Evolutionary conservation across 37 sponge, comb jelly and placozoan species (phyloP).

Genomic region (Beroe forskalii): DNA sequence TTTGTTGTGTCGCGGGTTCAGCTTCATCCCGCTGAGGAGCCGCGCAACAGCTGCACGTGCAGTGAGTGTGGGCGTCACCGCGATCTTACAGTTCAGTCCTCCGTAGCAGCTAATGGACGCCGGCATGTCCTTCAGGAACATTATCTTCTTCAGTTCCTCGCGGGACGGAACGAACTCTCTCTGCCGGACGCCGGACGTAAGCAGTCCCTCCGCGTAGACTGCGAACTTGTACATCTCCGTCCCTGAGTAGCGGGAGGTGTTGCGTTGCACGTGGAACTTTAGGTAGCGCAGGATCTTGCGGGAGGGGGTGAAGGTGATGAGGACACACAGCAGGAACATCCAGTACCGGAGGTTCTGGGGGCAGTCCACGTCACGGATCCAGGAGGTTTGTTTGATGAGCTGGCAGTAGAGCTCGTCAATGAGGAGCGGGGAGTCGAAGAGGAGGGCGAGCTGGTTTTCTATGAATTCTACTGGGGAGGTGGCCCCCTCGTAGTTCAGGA

Average conservation of each 20-base stretch:
- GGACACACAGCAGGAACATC: slow-evolving; percentile 64
- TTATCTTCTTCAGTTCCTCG: slow-evolving; percentile 62
- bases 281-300: slow-evolving; percentile 55
- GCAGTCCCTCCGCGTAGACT: slow-evolving; percentile 53
- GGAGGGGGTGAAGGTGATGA: slow-evolving; percentile 36
- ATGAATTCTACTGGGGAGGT: slow-evolving; percentile 52
- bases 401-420: slow-evolving; percentile 86
- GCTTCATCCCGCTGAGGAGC: slow-evolving; percentile 39
- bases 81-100: slow-evolving; percentile 52
- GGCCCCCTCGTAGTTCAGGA: slow-evolving; percentile 65
- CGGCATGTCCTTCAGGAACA: slow-evolving; percentile 64
- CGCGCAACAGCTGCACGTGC: slow-evolving; percentile 52
- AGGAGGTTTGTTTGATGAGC: slow-evolving; percentile 93
- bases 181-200: slow-evolving; percentile 31
- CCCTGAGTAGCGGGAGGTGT: slow-evolving; percentile 29
- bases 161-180: slow-evolving; percentile 35
- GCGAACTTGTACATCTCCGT: slow-evolving; percentile 65
- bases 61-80: slow-evolving; percentile 42
- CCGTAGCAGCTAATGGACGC: slow-evolving; percentile 49
- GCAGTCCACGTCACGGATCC: slow-evolving; percentile 51
- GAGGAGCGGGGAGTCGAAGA: slow-evolving; percentile 53
- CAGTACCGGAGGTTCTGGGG: slow-evolving; percentile 64
- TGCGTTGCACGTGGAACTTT: slow-evolving; percentile 48
- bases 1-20: slow-evolving; percentile 70
- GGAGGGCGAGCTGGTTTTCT: slow-evolving; percentile 1